Base-by-base conservation (phyloP, 2,888 invertebrate species). In the Pomacea canaliculata region DNA sequence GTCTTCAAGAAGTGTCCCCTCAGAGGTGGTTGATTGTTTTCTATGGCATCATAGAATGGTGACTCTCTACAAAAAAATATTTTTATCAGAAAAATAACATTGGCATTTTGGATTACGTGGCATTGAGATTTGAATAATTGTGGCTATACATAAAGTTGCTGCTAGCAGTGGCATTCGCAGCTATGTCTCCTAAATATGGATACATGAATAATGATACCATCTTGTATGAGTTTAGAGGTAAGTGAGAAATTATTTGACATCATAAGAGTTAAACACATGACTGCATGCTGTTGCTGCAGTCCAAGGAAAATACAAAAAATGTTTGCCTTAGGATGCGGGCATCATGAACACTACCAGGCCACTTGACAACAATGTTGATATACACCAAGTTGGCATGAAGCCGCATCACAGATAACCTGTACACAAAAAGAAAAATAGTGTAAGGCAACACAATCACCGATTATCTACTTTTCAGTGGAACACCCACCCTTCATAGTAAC, bases 291-390 rank as follows among this genome's bases (percentile, higher is more conserved):
- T 23, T 23, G 23, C 23, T 23, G 23, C 23, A 23, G 23, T 23
- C 23, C 23, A 23, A 23, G 23, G 0, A 23, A 23, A 23, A 23
- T 23, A 63, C n/a, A 70, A 19, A 19, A 66, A 1, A 51, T 66
- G 65, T 37, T 60, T 18, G 18, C 74, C 4, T 23, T 2, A 74
- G 59, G 10, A 76, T 70, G 9, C 65, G 19, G 49, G 76, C 65
- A 71, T 76, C 70, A 49, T 70, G 71, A 56, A 66, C 49, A 23
- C 70, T 70, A 12, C 66, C 76, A 59, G 70, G 75, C 75, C 70
- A 70, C 18, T 46, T 70, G 10, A 63, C 60, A 18, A 75, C 70
- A 12, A 70, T 23, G 23, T 70, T 75, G 19, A 60, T 70, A 46
- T 70, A 48, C 8, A 71, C n/a, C 7, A 71, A 59, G 27, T 76